Conservation (phyloP, 1,140 invertebrate species). For the Epicauta chinensis region DNA sequence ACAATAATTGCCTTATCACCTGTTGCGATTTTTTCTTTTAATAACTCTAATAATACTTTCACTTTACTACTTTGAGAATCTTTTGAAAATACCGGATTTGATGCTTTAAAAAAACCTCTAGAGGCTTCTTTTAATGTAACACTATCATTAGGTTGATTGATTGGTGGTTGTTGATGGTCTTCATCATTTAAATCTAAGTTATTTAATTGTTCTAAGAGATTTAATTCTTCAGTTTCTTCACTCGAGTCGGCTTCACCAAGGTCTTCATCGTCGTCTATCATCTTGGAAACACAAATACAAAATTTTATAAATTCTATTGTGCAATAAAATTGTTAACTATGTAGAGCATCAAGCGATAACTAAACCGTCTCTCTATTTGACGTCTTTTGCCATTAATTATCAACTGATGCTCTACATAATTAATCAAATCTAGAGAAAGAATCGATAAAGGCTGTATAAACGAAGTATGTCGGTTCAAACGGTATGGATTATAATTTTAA, state of each 20-base stretch:
- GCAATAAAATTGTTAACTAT: no score
- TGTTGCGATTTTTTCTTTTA: slow-evolving; percentile 47
- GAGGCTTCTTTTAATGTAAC: slow-evolving; percentile 41
- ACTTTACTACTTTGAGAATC: slow-evolving; percentile 57
- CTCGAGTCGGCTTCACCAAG: slow-evolving; percentile 12
- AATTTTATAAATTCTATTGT: no score
- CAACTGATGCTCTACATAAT: no score
- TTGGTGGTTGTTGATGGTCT: slow-evolving; percentile 7
- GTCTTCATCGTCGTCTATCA: slow-evolving; percentile 6
- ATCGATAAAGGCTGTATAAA: no score
- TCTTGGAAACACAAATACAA: neutral
- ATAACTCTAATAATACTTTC: slow-evolving; percentile 50
- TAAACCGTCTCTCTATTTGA: no score
- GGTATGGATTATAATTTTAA: no score
- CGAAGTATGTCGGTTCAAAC: no score
- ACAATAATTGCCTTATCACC: slow-evolving; percentile 77
- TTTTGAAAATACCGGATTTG: slow-evolving; percentile 63
- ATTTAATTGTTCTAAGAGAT: slow-evolving; percentile 42
- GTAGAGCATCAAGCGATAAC: no score
- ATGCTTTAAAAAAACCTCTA: slow-evolving; percentile 51
- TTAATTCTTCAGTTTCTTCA: slow-evolving; percentile 31
- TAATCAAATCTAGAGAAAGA: no score
- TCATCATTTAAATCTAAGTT: slow-evolving; percentile 36
- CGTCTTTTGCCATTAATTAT: no score
- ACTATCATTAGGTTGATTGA: neutral